These are phyloP conservation scores for Darevskia nairensis DNA, from an alignment of 2,797 vertebrate species.

Conservation along the genomic window DNA sequence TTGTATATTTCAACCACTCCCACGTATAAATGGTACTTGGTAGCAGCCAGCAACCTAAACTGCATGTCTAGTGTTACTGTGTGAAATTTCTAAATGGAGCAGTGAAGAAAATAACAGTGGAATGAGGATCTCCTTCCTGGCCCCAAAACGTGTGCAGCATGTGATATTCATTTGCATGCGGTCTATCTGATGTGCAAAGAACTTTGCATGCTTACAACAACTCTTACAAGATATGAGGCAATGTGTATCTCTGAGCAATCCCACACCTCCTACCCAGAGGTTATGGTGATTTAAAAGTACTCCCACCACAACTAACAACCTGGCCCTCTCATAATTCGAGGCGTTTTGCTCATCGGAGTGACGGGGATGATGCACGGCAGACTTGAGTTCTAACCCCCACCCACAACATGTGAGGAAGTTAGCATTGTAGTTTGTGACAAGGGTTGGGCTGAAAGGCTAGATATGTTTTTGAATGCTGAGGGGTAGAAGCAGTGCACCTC, in stretches of 20 bases:
- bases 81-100: background rate
- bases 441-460: background rate
- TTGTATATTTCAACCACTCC: background rate
- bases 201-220: background rate
- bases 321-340: background rate
- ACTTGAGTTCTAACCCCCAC: background rate
- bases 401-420: background rate
- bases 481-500: background rate
- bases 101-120: too few species aligned
- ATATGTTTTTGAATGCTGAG: background rate
- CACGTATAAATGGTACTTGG: background rate
- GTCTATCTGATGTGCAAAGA: background rate
- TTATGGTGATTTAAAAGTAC: background rate
- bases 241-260: background rate
- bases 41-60: background rate
- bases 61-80: background rate
- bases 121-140: too few species aligned
- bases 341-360: background rate
- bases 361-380: background rate
- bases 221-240: background rate
- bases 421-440: background rate
- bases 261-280: background rate
- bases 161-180: background rate
- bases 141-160: background rate
- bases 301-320: background rate